These are phyloP conservation scores for Thaleichthys pacificus DNA, from an alignment of 2,797 vertebrate species.

Conservation along the genomic window DNA sequence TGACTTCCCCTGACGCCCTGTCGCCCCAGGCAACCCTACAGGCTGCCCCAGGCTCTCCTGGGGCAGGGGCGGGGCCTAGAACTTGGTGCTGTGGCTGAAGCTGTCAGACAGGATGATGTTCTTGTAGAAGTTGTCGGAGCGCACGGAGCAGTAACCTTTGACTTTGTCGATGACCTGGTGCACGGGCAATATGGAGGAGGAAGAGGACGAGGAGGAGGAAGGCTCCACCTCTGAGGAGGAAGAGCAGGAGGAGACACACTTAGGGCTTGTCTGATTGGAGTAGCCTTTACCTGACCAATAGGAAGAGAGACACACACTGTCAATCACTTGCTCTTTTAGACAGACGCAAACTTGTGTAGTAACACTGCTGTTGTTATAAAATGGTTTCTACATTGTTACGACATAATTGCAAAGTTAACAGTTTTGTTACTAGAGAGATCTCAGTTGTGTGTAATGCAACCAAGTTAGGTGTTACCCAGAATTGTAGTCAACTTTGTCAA, in stretches of 20 bases:
- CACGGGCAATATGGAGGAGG: slow-evolving; percentile 88
- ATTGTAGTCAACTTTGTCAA: too few species aligned
- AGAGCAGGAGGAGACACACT: slow-evolving; percentile 70
- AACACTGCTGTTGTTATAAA: neutral
- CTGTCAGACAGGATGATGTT: slow-evolving; percentile 94
- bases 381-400: neutral
- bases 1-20: neutral
- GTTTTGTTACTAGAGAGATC: too few species aligned
- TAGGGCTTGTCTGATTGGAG: slow-evolving; percentile 77
- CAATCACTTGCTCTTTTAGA: neutral
- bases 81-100: slow-evolving; percentile 90
- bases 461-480: too few species aligned
- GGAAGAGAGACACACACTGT: neutral
- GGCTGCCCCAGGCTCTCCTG: neutral
- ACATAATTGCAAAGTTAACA: too few species aligned
- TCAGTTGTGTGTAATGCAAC: too few species aligned
- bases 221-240: slow-evolving; percentile 81
- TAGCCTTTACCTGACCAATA: slow-evolving; percentile 80
- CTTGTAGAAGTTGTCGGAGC: slow-evolving; percentile 95
- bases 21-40: neutral
- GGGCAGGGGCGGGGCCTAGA: slow-evolving; percentile 44
- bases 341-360: neutral
- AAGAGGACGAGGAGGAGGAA: slow-evolving; percentile 65
- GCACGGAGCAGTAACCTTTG: slow-evolving; percentile 89
- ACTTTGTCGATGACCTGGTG: slow-evolving; percentile 96